Conservation (phyloP, 2,113 vertebrate genomes). For the Xiphophorus hellerii region DNA sequence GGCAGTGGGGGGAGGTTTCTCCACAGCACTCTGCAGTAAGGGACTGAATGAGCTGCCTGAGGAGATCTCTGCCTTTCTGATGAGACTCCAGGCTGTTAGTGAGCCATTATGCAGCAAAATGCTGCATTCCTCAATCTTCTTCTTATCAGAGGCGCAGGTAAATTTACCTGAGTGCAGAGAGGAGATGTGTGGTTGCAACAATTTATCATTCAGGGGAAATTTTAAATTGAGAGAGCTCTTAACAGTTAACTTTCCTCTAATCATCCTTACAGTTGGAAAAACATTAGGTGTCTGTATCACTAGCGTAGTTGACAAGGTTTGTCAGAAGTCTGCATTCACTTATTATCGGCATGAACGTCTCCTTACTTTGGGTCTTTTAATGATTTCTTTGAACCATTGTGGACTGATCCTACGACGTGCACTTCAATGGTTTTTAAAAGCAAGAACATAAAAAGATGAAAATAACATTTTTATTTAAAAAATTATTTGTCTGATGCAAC, state of each 20-base stretch:
- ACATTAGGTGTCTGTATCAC: constrained; percentile 32
- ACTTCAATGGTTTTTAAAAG: background rate
- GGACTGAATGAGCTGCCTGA: constrained; percentile 29
- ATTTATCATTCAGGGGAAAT: constrained; percentile 47
- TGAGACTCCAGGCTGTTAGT: constrained; percentile 38
- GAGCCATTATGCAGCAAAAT: constrained; percentile 38
- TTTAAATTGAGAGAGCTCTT: constrained; percentile 25
- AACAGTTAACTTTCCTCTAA: constrained; percentile 30
- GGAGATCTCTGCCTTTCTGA: constrained; percentile 37
- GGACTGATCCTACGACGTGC: background rate
- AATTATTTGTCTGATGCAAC: too few relatives aligned
- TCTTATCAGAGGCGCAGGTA: constrained; percentile 44
- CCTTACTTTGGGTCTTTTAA: background rate
- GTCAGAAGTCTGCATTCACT: background rate
- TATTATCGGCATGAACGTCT: background rate
- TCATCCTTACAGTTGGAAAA: constrained; percentile 27
- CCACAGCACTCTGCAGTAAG: constrained; percentile 25
- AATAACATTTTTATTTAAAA: too few relatives aligned
- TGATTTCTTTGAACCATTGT: background rate
- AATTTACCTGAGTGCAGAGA: constrained; percentile 23
- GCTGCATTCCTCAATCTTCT: constrained; percentile 30
- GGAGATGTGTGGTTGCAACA: constrained; percentile 21
- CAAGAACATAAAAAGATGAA: too few relatives aligned
- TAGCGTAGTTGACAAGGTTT: background rate
- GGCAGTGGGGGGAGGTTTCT: constrained; percentile 35